Evolutionary conservation across 2,113 vertebrate genomes (phyloP), one percentile per base, ranked within the genome.

Genomic region (Paedocypris sp.): DNA sequence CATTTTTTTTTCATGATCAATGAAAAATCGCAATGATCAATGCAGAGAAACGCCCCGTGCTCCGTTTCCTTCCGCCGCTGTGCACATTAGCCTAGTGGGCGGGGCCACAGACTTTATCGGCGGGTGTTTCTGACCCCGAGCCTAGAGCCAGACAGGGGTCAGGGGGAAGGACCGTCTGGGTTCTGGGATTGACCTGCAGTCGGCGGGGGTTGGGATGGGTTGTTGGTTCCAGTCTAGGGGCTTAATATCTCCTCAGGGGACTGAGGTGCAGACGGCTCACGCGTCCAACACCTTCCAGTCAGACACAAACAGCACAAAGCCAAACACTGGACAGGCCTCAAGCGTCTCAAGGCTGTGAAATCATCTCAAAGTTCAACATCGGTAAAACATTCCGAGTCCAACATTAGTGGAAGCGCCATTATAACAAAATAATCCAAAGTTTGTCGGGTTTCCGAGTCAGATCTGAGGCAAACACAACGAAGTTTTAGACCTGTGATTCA

Each of bases 231-330:
- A 64, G 66, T 70, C 68, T 74, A 71, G 70, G 68, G 57, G 77
- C 80, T 83, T 81, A 81, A 86, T 84, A 78, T 85, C 79, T 83
- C 82, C 83, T 84, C 68, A 79, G 83, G 63, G 85, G 85, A 85
- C 78, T 85, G 79, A 66, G 75, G 76, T 77, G 78, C 80, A 83
- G 81, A 85, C 82, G 81, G 74, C 33, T 58, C 80, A 80, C n/a
- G 78, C 69, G 67, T 79, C 69, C 78, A 69, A 80, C 41, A 67
- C 60, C 51, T n/a, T n/a, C n/a, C n/a, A n/a, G n/a, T n/a, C n/a
- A n/a, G n/a, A n/a, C n/a, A n/a, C n/a, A n/a, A n/a, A n/a, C n/a
- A n/a, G n/a, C n/a, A n/a, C n/a, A n/a, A n/a, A n/a, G n/a, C n/a
- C n/a, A n/a, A n/a, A n/a, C n/a, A n/a, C n/a, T n/a, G n/a, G n/a